phyloP scores from a whole-genome alignment of 2,888 invertebrate species.

The Tenthredo notha region DNA sequence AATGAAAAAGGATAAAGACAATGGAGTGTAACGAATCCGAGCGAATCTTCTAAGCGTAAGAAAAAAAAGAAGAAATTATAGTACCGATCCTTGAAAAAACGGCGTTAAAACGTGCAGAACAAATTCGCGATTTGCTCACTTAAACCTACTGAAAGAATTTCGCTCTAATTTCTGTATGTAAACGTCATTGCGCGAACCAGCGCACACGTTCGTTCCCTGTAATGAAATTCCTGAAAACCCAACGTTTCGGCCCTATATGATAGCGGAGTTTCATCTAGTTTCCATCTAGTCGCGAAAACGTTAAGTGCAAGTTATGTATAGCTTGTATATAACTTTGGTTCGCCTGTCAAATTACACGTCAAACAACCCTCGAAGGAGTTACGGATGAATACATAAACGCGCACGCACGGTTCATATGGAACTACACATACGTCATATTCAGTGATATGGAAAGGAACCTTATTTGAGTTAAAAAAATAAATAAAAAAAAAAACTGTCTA shows the following conservation, averaged over 20 bases:
- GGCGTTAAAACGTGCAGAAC: not conserved
- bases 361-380: not conserved
- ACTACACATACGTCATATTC: not conserved
- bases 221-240: slow-evolving; percentile 37
- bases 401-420: not conserved
- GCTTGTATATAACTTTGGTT: not conserved
- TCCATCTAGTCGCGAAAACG: not conserved
- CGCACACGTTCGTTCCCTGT: not conserved
- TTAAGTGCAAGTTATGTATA: not conserved
- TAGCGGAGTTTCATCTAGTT: not conserved
- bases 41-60: not conserved
- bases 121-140: slow-evolving; percentile 22
- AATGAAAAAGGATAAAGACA: not conserved
- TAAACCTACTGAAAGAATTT: not conserved
- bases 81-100: not conserved
- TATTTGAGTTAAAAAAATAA: not conserved
- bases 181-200: not conserved
- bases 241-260: not conserved
- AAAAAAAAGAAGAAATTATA: not conserved
- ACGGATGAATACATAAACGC: not conserved
- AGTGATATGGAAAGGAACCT: not conserved
- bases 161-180: not conserved
- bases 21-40: not conserved
- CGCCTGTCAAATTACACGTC: slow-evolving; percentile 18
- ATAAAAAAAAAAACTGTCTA: not conserved